phyloP scores from a whole-genome alignment of 2,113 vertebrate species.

The Arizona elegans region DNA sequence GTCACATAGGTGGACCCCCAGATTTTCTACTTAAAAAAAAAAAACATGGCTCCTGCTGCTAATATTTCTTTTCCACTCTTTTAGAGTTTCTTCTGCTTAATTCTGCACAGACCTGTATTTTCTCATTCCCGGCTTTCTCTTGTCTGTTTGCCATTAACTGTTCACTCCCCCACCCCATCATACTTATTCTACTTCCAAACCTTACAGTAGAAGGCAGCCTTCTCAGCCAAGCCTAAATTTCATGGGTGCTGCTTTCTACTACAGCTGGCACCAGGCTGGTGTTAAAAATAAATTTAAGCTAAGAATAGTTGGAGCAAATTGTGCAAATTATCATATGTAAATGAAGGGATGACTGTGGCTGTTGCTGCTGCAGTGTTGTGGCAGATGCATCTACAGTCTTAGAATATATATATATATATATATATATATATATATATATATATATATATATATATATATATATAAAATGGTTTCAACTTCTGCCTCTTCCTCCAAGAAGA shows the following conservation, averaged over 20 bases:
- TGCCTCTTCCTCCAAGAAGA: not conserved
- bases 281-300: constrained; percentile 6
- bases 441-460: no score
- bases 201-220: not conserved
- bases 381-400: no score
- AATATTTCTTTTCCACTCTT: not conserved
- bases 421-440: no score
- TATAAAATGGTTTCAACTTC: not conserved
- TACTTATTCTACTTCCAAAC: not conserved
- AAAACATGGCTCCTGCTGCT: not conserved
- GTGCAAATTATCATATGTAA: constrained; percentile 5
- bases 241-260: not conserved
- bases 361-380: not conserved
- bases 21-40: not conserved
- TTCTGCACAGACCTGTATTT: not conserved
- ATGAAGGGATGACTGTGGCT: not conserved
- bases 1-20: not conserved
- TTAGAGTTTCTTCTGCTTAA: not conserved
- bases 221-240: not conserved
- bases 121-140: not conserved
- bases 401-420: not conserved
- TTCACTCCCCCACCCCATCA: not conserved
- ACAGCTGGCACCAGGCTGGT: not conserved
- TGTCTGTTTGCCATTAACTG: not conserved
- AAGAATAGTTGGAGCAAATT: not conserved